Evolutionary conservation across 2,888 invertebrate genomes (phyloP), one percentile per base, ranked within the genome.

Genomic region (Ophion costatus): DNA sequence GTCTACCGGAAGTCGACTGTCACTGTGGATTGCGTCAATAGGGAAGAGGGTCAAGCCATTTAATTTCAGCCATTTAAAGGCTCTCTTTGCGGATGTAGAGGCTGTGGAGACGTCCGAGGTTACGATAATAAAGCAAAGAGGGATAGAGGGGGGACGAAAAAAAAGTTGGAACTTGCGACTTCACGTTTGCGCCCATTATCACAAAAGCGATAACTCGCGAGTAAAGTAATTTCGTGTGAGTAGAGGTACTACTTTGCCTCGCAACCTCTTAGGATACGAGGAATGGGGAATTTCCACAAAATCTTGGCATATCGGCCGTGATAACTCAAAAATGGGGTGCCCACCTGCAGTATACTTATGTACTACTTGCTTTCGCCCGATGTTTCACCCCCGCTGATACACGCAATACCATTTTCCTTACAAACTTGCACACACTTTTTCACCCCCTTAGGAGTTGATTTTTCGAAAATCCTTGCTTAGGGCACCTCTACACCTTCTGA

Each of bases 121-220:
- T 33, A n/a, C 33, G 38, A 9, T 38, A n/a, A 7, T 22, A 24
- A 67, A 69, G 51, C 2, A 9, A 24, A 71, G 4, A 29, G 24
- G 24, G 22, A 42, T 59, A 45, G 61, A 22, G 45, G 20, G 29
- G 29, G 11, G 38, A 33, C 6, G 22, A 64, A 67, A 74, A 80
- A 78, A 73, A 77, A 78, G 77, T 45, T 63, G 51, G 45, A 73
- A 78, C 82, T 67, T 61, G 51, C 59, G 77, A 73, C 61, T 74
- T 56, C 38, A 66, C 76, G 83, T 76, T 71, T 76, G 71, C 71
- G 76, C 51, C 66, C 66, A 76, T 83, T 83, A 83, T 83, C 80
- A 66, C n/a, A 20, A 51, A 42, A 14, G 22, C 59, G 83, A 80
- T 83, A 83, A 83, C 63, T 76, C 22, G 57, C 20, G 70, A 76